These are phyloP conservation scores for Phania funesta DNA, from an alignment of 2,888 invertebrate species.

Conservation along the genomic window DNA sequence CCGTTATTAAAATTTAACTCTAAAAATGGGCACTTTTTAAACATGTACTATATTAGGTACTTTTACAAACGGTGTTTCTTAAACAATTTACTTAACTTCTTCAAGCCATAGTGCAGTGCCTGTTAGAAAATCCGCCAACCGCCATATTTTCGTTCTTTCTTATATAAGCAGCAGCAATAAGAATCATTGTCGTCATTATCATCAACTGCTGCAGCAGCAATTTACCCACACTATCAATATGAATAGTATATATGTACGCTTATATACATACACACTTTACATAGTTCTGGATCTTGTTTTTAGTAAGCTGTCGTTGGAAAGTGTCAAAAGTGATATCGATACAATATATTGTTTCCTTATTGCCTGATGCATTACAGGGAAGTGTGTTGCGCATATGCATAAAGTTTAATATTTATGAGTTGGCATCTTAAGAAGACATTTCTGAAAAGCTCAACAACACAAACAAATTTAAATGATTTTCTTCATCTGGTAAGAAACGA, in stretches of 20 bases:
- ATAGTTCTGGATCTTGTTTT: constrained; percentile 64
- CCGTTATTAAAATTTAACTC: too few species aligned
- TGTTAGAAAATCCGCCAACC: constrained; percentile 54
- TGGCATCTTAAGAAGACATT: constrained; percentile 62
- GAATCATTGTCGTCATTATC: constrained; percentile 57
- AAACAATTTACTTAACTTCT: too few species aligned
- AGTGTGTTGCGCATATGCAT: constrained; percentile 50
- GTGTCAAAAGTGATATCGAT: constrained; percentile 68
- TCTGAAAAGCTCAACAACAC: constrained; percentile 31
- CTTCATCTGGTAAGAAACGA: too few species aligned
- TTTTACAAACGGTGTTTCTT: too few species aligned
- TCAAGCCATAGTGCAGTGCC: constrained; percentile 30
- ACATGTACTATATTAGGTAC: too few species aligned
- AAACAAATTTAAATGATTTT: constrained; percentile 36
- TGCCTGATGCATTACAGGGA: constrained; percentile 65
- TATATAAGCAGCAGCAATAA: constrained; percentile 47
- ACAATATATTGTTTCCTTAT: constrained; percentile 68
- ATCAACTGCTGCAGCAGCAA: constrained; percentile 54
- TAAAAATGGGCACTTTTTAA: too few species aligned
- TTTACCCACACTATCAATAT: constrained; percentile 42
- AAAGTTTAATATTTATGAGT: constrained; percentile 65
- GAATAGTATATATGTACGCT: neutral
- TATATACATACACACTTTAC: neutral
- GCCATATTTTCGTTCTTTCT: constrained; percentile 19
- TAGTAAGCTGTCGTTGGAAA: constrained; percentile 67